These are phyloP conservation scores for Peromyscus californicus DNA, from an alignment of 2,113 vertebrate genomes.

Conservation along the genomic window DNA sequence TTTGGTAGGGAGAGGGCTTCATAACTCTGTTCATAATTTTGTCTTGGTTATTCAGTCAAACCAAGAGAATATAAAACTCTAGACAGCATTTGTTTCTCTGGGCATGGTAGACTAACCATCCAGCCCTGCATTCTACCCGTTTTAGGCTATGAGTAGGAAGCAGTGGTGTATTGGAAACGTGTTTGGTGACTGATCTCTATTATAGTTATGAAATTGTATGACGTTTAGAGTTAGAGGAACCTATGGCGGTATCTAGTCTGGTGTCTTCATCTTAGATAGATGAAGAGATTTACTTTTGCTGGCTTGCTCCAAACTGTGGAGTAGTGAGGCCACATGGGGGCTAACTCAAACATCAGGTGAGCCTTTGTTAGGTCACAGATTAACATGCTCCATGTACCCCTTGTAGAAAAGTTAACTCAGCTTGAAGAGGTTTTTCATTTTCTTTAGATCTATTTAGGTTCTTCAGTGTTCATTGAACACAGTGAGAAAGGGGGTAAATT, in stretches of 20 bases:
- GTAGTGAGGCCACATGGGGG: not conserved
- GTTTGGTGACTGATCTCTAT: not conserved
- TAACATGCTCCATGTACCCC: not conserved
- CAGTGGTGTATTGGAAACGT: not conserved
- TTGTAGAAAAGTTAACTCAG: not conserved
- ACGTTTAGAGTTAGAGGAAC: not conserved
- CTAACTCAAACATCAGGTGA: not conserved
- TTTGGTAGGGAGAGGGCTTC: not conserved
- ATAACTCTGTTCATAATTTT: not conserved
- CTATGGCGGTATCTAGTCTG: not conserved
- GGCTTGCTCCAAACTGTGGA: conserved; percentile 25
- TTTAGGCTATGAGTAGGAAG: not conserved
- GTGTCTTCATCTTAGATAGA: not conserved
- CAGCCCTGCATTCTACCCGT: not conserved
- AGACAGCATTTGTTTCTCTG: not conserved
- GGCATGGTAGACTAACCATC: not conserved
- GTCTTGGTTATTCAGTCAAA: not conserved
- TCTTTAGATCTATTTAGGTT: conserved; percentile 23
- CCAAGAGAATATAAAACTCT: not conserved
- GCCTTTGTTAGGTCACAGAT: conserved; percentile 17
- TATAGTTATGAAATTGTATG: conserved; percentile 4
- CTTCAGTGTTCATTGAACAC: not conserved
- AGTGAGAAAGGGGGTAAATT: conserved; percentile 39
- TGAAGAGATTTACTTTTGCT: not conserved
- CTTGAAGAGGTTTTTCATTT: conserved; percentile 19